Evolutionary conservation across 2,113 vertebrate species (phyloP).

Genomic region (Rafetus swinhoei): DNA sequence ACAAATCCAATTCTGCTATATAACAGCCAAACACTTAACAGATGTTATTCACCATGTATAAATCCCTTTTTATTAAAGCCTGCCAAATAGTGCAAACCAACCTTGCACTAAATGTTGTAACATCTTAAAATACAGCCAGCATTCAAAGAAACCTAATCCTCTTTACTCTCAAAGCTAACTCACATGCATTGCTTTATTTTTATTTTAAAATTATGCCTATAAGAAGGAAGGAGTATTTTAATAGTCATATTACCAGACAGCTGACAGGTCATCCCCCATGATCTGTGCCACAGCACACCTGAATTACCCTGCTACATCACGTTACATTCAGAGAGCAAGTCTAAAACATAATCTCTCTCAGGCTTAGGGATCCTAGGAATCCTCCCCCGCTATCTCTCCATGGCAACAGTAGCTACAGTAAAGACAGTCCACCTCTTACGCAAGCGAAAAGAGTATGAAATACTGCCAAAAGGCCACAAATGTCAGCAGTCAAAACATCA

Average conservation of each 20-base stretch:
- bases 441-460: constrained; percentile 80
- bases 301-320: constrained; percentile 71
- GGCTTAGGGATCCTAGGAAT: constrained; percentile 74
- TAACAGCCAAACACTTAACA: neutral
- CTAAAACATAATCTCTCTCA: constrained; percentile 66
- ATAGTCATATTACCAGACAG: constrained; percentile 68
- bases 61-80: neutral
- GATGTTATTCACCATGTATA: neutral
- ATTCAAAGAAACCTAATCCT: neutral
- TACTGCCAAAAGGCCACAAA: constrained; percentile 75
- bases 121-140: constrained; percentile 9
- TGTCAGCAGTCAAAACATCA: constrained; percentile 78
- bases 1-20: neutral
- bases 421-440: constrained; percentile 83
- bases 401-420: constrained; percentile 89
- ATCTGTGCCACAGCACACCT: constrained; percentile 68
- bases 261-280: constrained; percentile 65
- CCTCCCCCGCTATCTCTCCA: constrained; percentile 86
- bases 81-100: neutral
- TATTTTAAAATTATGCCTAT: constrained; percentile 47
- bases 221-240: constrained; percentile 28
- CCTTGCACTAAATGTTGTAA: neutral
- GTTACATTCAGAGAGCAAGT: constrained; percentile 73
- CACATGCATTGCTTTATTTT: constrained; percentile 23
- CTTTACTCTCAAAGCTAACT: constrained; percentile 24